phyloP scores from a whole-genome alignment of 2,113 vertebrate species.

The Sinocyclocheilus anshuiensis region DNA sequence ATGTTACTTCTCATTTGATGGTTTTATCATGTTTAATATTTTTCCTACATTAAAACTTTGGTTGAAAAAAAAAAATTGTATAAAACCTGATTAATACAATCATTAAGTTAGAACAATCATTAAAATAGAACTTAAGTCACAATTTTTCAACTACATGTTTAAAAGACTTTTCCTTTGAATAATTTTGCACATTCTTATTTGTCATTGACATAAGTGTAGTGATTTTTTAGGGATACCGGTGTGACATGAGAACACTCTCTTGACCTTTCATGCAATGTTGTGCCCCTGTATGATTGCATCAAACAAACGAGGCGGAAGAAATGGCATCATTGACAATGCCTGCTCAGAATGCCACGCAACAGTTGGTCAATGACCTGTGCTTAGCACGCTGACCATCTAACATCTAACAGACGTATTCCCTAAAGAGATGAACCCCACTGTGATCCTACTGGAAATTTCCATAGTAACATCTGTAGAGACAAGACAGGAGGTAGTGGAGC shows the following conservation, averaged over 20 bases:
- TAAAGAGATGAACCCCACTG: slow-evolving; percentile 24
- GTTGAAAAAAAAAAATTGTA: not conserved
- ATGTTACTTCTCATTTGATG: not conserved
- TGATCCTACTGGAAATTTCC: slow-evolving; percentile 8
- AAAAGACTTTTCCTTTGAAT: not conserved
- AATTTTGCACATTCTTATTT: not conserved
- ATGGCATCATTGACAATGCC: not conserved
- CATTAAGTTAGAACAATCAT: not conserved
- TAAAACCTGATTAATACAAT: not conserved
- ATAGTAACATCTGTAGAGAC: slow-evolving; percentile 7
- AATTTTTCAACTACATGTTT: not conserved
- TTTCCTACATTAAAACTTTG: not conserved
- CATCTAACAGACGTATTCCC: slow-evolving; percentile 19
- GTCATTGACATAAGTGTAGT: not conserved
- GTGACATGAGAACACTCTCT: not conserved
- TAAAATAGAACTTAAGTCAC: not conserved
- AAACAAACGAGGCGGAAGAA: slow-evolving; percentile 4
- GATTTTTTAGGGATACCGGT: not conserved
- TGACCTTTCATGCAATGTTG: not conserved
- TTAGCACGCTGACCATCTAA: slow-evolving; percentile 54
- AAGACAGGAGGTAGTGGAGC: not conserved
- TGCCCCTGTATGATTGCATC: not conserved
- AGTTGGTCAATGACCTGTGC: slow-evolving; percentile 20
- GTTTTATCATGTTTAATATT: not conserved
- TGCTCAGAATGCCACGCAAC: slow-evolving; percentile 12